phyloP scores from a whole-genome alignment of 2,797 vertebrate genomes.

The Numenius phaeopus region DNA sequence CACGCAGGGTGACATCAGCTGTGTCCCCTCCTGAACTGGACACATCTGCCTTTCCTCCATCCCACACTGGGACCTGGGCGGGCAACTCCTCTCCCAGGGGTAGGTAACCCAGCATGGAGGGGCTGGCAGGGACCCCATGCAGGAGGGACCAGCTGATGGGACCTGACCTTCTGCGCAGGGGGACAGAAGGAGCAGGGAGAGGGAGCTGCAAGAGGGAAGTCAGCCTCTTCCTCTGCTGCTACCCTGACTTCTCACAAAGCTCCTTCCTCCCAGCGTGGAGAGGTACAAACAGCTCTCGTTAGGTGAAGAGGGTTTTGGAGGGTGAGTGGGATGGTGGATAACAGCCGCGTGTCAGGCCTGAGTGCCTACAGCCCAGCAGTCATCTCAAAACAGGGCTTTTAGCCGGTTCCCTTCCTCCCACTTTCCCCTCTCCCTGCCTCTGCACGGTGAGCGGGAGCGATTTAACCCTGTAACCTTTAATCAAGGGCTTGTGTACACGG shows the following conservation, averaged over 20 bases:
- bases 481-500: conserved; percentile 17
- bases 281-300: neutral
- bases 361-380: neutral
- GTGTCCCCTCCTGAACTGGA: neutral
- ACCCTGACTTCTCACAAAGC: neutral
- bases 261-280: neutral
- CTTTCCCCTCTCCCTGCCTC: neutral
- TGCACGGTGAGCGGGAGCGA: neutral
- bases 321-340: neutral
- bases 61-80: neutral
- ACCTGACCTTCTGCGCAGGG: neutral
- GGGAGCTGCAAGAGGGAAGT: neutral
- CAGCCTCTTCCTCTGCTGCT: neutral
- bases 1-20: accelerated
- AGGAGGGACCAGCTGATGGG: neutral
- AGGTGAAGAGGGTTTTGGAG: neutral
- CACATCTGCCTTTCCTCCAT: neutral
- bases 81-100: neutral
- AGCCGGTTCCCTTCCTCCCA: neutral
- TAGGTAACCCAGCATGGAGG: neutral
- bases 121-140: neutral
- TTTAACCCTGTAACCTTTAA: conserved; percentile 53
- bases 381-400: neutral
- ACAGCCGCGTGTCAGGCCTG: neutral
- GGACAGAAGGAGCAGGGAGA: neutral